Percentiles rank a stretch among this genome's conserved stretches.
These are phyloP conservation scores for Cuculus canorus DNA, from an alignment of 2,797 vertebrate species.

Conservation along the genomic window DNA sequence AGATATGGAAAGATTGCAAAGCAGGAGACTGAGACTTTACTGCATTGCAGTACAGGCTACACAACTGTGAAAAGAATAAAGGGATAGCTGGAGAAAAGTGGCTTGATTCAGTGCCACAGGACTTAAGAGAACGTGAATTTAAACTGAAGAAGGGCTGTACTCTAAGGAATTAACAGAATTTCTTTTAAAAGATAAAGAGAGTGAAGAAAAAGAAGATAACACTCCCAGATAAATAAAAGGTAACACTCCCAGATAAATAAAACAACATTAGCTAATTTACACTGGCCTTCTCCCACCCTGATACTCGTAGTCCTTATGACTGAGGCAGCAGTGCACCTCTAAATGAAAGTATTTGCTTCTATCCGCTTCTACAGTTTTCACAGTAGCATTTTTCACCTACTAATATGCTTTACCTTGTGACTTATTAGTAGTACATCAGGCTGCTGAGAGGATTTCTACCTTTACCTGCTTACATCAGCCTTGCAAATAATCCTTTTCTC, in stretches of 20 bases:
- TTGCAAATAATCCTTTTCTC: not conserved
- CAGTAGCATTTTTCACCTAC: slow-evolving; percentile 62
- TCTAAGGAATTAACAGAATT: not conserved
- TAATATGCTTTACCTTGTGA: slow-evolving; percentile 15
- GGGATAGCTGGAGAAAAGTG: not conserved
- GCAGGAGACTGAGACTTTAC: not conserved
- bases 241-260: not conserved
- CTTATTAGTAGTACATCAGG: slow-evolving; percentile 63
- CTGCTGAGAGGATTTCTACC: not conserved
- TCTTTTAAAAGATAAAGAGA: not conserved
- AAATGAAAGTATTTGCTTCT: not conserved
- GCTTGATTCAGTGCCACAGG: not conserved
- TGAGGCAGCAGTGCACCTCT: slow-evolving; percentile 29
- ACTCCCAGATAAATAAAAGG: not conserved
- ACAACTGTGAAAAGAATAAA: not conserved
- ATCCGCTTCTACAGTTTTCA: slow-evolving; percentile 41
- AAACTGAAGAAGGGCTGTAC: slow-evolving; percentile 16
- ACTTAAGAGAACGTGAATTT: not conserved
- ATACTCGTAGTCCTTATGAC: slow-evolving; percentile 12
- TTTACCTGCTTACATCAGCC: not conserved
- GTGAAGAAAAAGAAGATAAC: not conserved
- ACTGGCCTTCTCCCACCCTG: slow-evolving; percentile 30
- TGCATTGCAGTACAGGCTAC: slow-evolving; percentile 31
- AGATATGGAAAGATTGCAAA: not conserved
- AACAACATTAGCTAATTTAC: not conserved